Evolutionary conservation across 1,140 invertebrate genomes (phyloP).

Genomic region (Thalassaphorura encarpata): DNA sequence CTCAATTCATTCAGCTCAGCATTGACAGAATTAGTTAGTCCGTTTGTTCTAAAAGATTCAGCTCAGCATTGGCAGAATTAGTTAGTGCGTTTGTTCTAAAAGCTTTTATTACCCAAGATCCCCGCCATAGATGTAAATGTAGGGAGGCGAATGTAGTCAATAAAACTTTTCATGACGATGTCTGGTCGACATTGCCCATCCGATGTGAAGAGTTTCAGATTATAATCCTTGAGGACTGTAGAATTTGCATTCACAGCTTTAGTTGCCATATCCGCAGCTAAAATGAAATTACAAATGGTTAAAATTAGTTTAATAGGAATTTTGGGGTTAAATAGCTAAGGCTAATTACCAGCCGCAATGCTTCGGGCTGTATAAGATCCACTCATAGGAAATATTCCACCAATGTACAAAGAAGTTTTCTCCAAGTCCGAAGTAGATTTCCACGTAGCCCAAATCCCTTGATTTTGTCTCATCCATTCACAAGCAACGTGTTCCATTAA

Average conservation of each 20-base stretch:
- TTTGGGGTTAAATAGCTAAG: too few species aligned
- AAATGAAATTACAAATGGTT: not conserved
- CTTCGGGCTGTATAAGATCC: conserved; percentile 50
- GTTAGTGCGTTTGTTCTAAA: too few species aligned
- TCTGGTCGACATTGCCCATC: conserved; percentile 65
- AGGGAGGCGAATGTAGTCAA: conserved; percentile 54
- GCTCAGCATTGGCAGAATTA: too few species aligned
- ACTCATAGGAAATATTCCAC: conserved; percentile 65
- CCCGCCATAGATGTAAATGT: conserved; percentile 51
- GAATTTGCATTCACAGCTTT: conserved; percentile 53
- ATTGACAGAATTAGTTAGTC: not conserved
- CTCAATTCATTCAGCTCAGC: too few species aligned
- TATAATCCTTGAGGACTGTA: conserved; percentile 51
- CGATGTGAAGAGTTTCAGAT: conserved; percentile 47
- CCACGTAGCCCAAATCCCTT: conserved; percentile 46
- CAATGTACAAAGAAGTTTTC: conserved; percentile 54
- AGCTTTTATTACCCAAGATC: conserved; percentile 48
- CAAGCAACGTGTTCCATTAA: conserved; percentile 56
- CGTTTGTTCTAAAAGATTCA: too few species aligned
- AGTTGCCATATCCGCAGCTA: conserved; percentile 54
- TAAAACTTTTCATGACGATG: conserved; percentile 65
- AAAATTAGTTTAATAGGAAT: too few species aligned
- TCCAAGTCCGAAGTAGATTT: conserved; percentile 41
- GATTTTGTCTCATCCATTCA: conserved; percentile 51
- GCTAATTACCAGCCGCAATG: conserved; percentile 47